Evolutionary conservation across 2,888 invertebrate species (phyloP).

Genomic region (Hymenopus coronatus): DNA sequence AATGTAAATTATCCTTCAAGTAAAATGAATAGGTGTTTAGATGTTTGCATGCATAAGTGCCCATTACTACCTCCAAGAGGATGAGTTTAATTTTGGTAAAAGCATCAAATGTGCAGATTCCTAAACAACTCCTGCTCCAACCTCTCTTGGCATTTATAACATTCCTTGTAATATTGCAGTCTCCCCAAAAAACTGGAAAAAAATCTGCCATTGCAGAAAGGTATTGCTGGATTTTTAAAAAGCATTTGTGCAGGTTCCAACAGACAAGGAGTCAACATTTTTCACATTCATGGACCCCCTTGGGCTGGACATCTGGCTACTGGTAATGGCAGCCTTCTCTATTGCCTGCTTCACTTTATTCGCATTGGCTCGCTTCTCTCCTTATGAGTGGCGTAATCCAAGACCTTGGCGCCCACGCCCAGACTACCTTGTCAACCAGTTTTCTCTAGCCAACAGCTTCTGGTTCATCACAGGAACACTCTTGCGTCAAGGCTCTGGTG

Average conservation of each 20-base stretch:
- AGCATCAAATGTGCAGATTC: not conserved
- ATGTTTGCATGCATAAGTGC: too few relatives aligned
- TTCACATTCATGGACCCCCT: slow-evolving; percentile 67
- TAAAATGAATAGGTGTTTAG: too few relatives aligned
- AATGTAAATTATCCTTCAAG: too few relatives aligned
- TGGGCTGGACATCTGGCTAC: slow-evolving; percentile 64
- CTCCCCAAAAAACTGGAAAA: not conserved
- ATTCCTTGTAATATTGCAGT: not conserved
- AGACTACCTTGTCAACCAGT: slow-evolving; percentile 53
- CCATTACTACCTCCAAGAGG: too few relatives aligned
- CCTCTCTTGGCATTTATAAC: not conserved
- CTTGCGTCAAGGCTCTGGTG: slow-evolving; percentile 60
- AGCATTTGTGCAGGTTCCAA: slow-evolving; percentile 49
- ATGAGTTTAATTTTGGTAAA: not conserved
- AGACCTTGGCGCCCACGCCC: slow-evolving; percentile 47
- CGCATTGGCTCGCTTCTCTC: slow-evolving; percentile 59
- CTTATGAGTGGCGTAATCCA: slow-evolving; percentile 61
- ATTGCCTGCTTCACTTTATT: slow-evolving; percentile 59
- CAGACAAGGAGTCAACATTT: slow-evolving; percentile 56
- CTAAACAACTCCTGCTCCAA: not conserved
- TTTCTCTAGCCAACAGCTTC: slow-evolving; percentile 62
- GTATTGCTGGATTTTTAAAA: not conserved
- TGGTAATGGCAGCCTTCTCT: slow-evolving; percentile 59
- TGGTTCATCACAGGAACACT: slow-evolving; percentile 67
- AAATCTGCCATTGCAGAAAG: not conserved